Base-by-base conservation (phyloP, 2,797 vertebrate species). In the Falco naumanni region DNA sequence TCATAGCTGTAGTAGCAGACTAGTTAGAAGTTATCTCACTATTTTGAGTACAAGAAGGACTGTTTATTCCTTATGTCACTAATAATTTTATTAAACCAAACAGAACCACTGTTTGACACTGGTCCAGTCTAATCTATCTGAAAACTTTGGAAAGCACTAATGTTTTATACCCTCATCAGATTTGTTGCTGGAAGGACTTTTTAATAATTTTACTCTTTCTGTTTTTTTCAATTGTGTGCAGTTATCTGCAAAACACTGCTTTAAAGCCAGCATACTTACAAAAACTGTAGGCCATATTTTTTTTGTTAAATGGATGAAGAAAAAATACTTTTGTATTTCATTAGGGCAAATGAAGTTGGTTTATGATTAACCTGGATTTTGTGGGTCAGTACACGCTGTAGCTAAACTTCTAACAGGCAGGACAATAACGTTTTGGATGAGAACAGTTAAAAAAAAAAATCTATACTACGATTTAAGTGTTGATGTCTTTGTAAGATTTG, bases 351-450 rank as follows among this genome's bases (percentile, higher is more conserved):
- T 77, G 1, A 80, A 68, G 22, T 56, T 89, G 50, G 29, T 26
- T 93, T 89, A 87, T 79, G 77, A 84, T 81, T 96, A 88, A 88
- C 75, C 50, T 86, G 41, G 83, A 31, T 90, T 89, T 85, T 51
- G 39, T 74, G 54, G 10, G 2, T 78, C 90, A 78, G 37, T 93
- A 50, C 54, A 86, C 72, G 33, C 6, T 81, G 53, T 90, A 51
- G 20, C 24, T 69, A 45, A 79, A 48, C 57, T 17, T 93, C 63
- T 53, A 69, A 61, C 5, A 68, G 11, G 11, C 33, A 79, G 20
- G 18, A 50, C 14, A 66, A 33, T 19, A 63, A 57, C 1, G 11
- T 71, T 77, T 91, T 87, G 26, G 3, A 50, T 86, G 50, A 77
- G n/a, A 71, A 26, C n/a, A 71, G 50, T 88, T 91, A 69, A 95